phyloP scores from a whole-genome alignment of 30 jellyfish, hydroid and myxozoan species.

The Aurelia aurita region DNA sequence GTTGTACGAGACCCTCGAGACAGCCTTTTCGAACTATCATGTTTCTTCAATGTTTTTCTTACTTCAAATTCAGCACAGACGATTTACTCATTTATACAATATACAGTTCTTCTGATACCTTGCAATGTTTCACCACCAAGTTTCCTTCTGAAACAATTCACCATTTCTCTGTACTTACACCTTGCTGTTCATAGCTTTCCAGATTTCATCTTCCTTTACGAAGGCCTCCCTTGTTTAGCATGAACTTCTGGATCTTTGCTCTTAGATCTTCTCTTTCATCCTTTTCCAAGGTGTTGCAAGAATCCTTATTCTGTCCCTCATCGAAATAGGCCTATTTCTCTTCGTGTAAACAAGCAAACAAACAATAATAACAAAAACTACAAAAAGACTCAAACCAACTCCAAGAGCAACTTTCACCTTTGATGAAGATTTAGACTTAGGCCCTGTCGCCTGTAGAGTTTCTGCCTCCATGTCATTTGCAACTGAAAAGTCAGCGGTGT shows the following conservation, averaged over 20 bases:
- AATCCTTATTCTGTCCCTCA: constrained; percentile 47
- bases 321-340: constrained; percentile 22
- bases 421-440: constrained; percentile 11
- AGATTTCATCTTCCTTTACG: not conserved
- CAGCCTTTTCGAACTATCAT: too few species aligned
- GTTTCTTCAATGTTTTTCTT: too few species aligned
- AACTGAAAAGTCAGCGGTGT: constrained; percentile 18
- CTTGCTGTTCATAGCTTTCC: too few species aligned
- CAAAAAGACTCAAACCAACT: constrained; percentile 36
- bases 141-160: too few species aligned
- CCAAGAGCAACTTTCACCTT: constrained; percentile 50
- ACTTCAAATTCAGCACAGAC: too few species aligned
- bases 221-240: not conserved
- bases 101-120: too few species aligned
- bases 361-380: constrained; percentile 25
- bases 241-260: not conserved
- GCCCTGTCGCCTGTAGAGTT: not conserved
- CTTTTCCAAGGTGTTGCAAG: constrained; percentile 73
- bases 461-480: constrained; percentile 13
- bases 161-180: too few species aligned
- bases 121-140: too few species aligned
- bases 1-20: too few species aligned
- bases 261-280: constrained; percentile 54
- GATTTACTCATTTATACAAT: too few species aligned
- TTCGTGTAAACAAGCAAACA: not conserved